Evolutionary conservation across 2,888 invertebrate genomes (phyloP), one percentile per base, ranked within the genome.

Genomic region (Idaea biselata): DNA sequence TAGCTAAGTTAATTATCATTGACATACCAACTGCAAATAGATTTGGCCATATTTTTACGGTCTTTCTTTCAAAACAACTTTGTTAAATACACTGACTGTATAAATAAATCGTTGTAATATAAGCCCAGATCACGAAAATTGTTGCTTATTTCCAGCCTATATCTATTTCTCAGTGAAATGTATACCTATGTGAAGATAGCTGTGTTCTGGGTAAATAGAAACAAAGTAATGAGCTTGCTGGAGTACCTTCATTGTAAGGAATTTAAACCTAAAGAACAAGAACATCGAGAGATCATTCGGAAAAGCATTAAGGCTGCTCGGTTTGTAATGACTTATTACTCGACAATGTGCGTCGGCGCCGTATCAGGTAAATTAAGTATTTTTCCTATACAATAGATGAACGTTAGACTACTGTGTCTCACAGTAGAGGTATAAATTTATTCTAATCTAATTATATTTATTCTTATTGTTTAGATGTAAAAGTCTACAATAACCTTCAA

Each of bases 151-250:
- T 44, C 58, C 84, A 93, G 93, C 55, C 75, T 93, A 55, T 93
- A 93, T 71, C 81, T 93, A 68, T 92, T 92, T 69, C 82, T 93
- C 32, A 93, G 93, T 69, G 93, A 93, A 77, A 91, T 92, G 86
- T 93, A 92, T 67, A 93, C 93, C 6, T 92, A 90, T 70, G 86
- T 93, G 69, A 93, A 93, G 77, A 73, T 93, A 25, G 82, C 83
- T 17, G 91, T 88, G 59, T 91, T 93, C 73, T 91, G 92, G 91
- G 67, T 84, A 64, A 91, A 93, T 68, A 89, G 81, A 71, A 72
- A 84, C 18, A 88, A 92, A 77, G 86, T 93, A 54, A 68, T 86
- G 64, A 75, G 77, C 59, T 81, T 93, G 1, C 79, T 93, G 33
- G 68, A 86, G 66, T 91, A 86, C 78, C 77, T 93, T 69, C 75